Conservation (phyloP, 2,888 invertebrate species). For the Spilosoma lubricipeda region DNA sequence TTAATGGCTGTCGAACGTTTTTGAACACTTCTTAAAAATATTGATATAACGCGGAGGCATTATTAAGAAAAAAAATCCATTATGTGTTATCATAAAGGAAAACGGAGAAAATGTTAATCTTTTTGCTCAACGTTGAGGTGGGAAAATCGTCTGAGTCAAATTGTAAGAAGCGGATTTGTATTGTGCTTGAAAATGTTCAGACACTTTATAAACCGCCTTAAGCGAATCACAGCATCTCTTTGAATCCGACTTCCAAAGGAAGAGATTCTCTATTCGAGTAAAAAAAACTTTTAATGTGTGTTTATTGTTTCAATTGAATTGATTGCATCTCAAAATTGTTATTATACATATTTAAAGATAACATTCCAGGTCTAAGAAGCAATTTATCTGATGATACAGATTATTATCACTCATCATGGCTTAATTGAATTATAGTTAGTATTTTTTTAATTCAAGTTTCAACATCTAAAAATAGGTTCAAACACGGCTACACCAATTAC, state of each 20-base stretch:
- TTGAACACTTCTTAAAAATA: not conserved
- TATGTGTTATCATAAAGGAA: not conserved
- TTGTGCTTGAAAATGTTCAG: constrained; percentile 12
- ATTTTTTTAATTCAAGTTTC: too few species aligned
- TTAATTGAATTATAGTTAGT: too few species aligned
- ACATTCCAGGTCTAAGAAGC: too few species aligned
- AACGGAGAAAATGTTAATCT: constrained; percentile 9
- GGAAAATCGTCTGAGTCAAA: constrained; percentile 17
- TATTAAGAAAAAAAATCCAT: constrained; percentile 5
- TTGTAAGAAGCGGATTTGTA: constrained; percentile 14
- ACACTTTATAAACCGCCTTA: constrained; percentile 12
- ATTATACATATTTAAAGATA: not conserved
- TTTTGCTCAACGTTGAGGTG: constrained; percentile 14
- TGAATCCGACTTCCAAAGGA: not conserved
- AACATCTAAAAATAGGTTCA: not conserved
- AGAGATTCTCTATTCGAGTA: not conserved
- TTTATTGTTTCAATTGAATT: not conserved
- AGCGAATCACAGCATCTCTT: constrained; percentile 11
- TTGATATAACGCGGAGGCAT: not conserved
- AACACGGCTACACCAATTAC: not conserved
- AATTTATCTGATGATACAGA: too few species aligned
- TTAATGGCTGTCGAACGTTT: not conserved
- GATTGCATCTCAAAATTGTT: not conserved
- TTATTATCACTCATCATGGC: too few species aligned
- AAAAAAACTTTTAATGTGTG: not conserved